Conservation (phyloP, 1,140 invertebrate genomes). For the Chelonus insularis region DNA sequence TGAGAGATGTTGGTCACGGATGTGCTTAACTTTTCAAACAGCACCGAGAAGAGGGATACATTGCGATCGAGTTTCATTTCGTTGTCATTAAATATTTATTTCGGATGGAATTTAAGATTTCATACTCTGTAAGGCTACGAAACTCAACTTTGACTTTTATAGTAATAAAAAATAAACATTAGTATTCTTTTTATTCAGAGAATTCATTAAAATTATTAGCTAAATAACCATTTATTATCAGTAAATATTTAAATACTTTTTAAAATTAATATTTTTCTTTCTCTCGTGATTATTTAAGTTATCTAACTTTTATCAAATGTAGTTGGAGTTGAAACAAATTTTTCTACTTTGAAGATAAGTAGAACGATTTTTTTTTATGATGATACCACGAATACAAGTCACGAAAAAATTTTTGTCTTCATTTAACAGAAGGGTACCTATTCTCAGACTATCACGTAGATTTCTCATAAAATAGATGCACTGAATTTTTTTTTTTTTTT, state of each 20-base stretch:
- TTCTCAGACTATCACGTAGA: constrained; percentile 21
- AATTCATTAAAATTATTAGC: neutral
- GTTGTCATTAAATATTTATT: constrained; percentile 44
- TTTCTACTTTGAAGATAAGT: no score
- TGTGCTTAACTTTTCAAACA: constrained; percentile 17
- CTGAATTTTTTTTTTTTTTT: no score
- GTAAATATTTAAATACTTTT: neutral
- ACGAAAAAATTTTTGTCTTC: constrained; percentile 8
- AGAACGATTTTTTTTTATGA: no score
- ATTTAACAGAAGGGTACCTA: constrained; percentile 3
- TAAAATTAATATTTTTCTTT: no score
- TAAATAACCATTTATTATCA: neutral
- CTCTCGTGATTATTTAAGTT: no score
- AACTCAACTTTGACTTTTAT: neutral
- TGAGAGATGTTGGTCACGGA: constrained; percentile 13
- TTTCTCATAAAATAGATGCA: constrained; percentile 21
- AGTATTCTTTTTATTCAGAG: neutral
- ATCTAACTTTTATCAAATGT: no score
- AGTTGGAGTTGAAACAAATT: no score
- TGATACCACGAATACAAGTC: constrained; percentile 21
- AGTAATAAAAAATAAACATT: neutral
- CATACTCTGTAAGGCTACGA: neutral
- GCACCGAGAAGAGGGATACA: constrained; percentile 23
- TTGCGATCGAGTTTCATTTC: constrained; percentile 41
- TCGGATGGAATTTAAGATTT: constrained; percentile 24